A percentile compares a stretch with the other conserved stretches of the same genome.
Evolutionary conservation across 2,888 invertebrate species (phyloP).

Genomic region (Ophion obscuratus): DNA sequence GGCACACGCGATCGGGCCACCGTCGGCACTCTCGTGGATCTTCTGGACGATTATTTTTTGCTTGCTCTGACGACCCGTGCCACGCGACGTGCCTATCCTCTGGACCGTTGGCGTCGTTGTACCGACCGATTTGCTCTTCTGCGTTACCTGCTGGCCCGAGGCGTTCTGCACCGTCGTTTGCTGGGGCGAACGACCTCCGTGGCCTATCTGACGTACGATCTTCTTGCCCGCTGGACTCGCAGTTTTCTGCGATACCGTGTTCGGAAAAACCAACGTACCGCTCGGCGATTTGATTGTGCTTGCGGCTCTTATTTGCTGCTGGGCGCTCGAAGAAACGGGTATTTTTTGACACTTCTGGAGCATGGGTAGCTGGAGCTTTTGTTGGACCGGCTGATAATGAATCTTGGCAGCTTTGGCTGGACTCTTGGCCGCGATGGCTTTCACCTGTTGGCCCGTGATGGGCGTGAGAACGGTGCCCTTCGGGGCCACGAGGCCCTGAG

Average conservation of each 20-base stretch:
- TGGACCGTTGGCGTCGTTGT: slow-evolving; percentile 65
- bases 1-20: slow-evolving; percentile 32
- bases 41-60: slow-evolving; percentile 74
- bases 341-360: slow-evolving; percentile 82
- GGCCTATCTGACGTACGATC: slow-evolving; percentile 69
- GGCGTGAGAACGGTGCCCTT: slow-evolving; percentile 81
- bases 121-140: slow-evolving; percentile 69
- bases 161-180: slow-evolving; percentile 17
- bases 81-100: slow-evolving; percentile 73
- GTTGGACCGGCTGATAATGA: slow-evolving; percentile 78
- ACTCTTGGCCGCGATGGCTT: slow-evolving; percentile 81
- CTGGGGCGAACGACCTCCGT: slow-evolving; percentile 69
- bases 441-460: slow-evolving; percentile 82
- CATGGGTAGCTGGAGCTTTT: slow-evolving; percentile 76
- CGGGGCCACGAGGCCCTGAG: slow-evolving; percentile 74
- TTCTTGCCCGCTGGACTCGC: slow-evolving; percentile 72
- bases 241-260: slow-evolving; percentile 69
- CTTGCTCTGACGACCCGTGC: slow-evolving; percentile 71
- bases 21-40: slow-evolving; percentile 15
- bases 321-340: slow-evolving; percentile 76
- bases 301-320: slow-evolving; percentile 73
- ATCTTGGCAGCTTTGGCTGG: slow-evolving; percentile 73
- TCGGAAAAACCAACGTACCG: slow-evolving; percentile 78
- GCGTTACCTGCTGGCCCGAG: slow-evolving; percentile 65
- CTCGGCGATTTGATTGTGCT: slow-evolving; percentile 80